phyloP scores from a whole-genome alignment of 2,888 invertebrate species.

The Pogonocherus hispidulus region DNA sequence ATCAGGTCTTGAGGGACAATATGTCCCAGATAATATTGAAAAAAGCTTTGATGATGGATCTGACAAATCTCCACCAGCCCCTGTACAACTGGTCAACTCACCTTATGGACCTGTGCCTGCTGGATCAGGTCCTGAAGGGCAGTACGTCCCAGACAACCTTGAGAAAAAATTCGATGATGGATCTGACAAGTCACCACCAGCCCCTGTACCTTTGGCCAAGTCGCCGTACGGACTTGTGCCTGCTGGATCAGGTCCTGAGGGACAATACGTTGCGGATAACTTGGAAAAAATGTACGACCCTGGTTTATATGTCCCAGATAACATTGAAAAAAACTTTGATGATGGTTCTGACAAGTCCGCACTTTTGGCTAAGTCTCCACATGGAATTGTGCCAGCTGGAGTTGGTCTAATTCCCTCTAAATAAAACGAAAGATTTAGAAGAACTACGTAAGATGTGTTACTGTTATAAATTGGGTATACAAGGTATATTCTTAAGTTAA shows the following conservation, averaged over 20 bases:
- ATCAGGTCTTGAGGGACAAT: constrained; percentile 56
- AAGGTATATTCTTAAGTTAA: too few relatives aligned
- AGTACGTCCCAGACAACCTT: constrained; percentile 56
- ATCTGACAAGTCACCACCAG: constrained; percentile 57
- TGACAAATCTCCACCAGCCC: neutral
- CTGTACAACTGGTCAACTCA: neutral
- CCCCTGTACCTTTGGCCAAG: neutral
- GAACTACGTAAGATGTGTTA: too few relatives aligned
- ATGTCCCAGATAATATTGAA: constrained; percentile 57
- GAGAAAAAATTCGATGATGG: constrained; percentile 60
- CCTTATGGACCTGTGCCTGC: constrained; percentile 15
- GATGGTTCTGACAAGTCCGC: too few relatives aligned
- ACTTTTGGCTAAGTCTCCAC: neutral
- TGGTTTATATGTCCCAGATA: neutral
- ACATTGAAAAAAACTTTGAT: neutral
- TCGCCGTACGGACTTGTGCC: neutral
- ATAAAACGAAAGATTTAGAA: neutral
- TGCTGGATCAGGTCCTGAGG: neutral
- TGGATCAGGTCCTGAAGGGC: constrained; percentile 57
- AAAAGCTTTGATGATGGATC: constrained; percentile 61
- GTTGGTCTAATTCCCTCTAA: neutral
- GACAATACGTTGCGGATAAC: neutral
- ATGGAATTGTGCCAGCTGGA: neutral
- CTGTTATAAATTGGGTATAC: too few relatives aligned
- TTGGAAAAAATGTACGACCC: neutral